These are phyloP conservation scores for Trypoxylon attenuatum DNA, from an alignment of 2,888 invertebrate species.

Conservation along the genomic window DNA sequence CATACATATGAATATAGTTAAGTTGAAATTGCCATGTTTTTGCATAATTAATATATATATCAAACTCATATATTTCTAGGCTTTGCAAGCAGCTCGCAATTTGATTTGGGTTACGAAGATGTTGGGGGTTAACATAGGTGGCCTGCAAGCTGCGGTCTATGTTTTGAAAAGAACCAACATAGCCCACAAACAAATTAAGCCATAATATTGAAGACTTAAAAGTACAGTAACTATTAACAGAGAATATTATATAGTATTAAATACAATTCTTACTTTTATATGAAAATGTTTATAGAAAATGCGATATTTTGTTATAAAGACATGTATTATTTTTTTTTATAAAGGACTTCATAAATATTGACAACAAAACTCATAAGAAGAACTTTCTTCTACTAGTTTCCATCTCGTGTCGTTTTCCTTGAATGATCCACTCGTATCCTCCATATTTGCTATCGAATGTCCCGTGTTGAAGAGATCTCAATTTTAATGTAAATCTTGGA, in stretches of 20 bases:
- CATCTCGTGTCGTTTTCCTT: constrained; percentile 93
- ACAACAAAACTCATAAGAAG: constrained; percentile 81
- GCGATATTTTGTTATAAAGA: neutral
- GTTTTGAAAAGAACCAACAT: constrained; percentile 58
- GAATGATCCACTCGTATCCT: constrained; percentile 96
- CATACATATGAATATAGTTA: neutral
- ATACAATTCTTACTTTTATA: neutral
- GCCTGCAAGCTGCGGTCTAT: constrained; percentile 64
- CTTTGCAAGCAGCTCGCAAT: constrained; percentile 51
- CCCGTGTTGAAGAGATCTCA: constrained; percentile 95
- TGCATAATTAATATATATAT: no score
- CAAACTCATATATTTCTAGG: constrained; percentile 40
- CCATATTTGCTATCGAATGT: constrained; percentile 98
- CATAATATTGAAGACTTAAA: no score
- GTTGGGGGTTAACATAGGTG: constrained; percentile 64
- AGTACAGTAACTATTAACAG: no score
- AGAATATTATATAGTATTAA: no score
- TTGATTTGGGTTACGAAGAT: constrained; percentile 59
- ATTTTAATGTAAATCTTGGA: constrained; percentile 95
- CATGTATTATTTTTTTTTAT: constrained; percentile 8
- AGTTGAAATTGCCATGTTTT: neutral
- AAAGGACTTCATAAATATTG: constrained; percentile 21
- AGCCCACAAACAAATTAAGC: constrained; percentile 40
- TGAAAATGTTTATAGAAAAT: neutral
- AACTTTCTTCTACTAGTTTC: constrained; percentile 95